A percentile compares a stretch with the other conserved stretches of the same genome.
These are phyloP conservation scores for Oxyura jamaicensis DNA, from an alignment of 2,113 vertebrate species.

Conservation along the genomic window DNA sequence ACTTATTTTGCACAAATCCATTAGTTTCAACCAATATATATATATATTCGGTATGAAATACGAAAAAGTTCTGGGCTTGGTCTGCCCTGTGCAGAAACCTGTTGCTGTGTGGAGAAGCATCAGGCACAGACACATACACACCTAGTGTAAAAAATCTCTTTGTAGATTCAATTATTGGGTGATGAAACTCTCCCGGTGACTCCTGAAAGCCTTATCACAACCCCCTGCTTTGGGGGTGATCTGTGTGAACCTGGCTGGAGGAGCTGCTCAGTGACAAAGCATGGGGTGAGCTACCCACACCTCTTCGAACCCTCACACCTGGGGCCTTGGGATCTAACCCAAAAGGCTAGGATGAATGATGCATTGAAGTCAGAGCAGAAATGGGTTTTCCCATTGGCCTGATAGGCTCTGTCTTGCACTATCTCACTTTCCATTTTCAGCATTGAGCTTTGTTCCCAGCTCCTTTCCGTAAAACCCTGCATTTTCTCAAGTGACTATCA, in stretches of 20 bases:
- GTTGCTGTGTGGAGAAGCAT: neutral
- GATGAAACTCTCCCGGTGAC: neutral
- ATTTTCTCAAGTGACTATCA: no score
- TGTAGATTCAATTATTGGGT: neutral
- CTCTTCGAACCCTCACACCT: accelerated
- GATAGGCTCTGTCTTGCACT: neutral
- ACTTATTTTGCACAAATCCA: neutral
- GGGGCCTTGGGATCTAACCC: neutral
- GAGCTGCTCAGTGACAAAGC: neutral
- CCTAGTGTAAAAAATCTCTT: neutral
- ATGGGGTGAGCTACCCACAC: neutral
- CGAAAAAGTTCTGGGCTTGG: neutral
- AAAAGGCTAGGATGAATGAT: no score
- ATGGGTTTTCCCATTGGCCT: neutral
- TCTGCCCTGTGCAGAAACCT: neutral
- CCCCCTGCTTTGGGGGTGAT: neutral
- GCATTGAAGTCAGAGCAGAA: neutral
- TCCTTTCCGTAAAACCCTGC: no score
- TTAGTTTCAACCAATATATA: neutral
- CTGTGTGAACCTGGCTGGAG: neutral
- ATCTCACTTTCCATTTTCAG: no score
- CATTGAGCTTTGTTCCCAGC: no score
- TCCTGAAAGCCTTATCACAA: accelerated
- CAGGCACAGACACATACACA: neutral
- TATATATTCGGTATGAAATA: neutral